Evolutionary conservation across 1,140 invertebrate species (phyloP).

Genomic region (Brachionus rotundiformis): DNA sequence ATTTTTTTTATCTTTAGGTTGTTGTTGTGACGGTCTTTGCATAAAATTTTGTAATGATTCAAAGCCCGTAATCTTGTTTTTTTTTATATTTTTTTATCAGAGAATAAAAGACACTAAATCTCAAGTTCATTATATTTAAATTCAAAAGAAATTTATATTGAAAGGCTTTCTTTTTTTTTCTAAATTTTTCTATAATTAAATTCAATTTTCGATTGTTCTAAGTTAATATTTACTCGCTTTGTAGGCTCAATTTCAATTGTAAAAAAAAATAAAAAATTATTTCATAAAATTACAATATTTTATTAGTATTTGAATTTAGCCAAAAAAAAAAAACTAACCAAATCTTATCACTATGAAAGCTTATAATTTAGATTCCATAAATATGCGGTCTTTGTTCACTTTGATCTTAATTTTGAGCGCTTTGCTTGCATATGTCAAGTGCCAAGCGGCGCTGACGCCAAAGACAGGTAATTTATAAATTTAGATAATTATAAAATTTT

Average conservation of each 20-base stretch:
- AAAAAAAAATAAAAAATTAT: background rate
- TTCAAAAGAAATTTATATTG: slow-evolving; percentile 30
- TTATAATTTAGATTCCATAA: background rate
- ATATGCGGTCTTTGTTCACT: background rate
- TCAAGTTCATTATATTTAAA: slow-evolving; percentile 16
- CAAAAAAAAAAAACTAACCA: background rate
- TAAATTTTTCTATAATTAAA: slow-evolving; percentile 18
- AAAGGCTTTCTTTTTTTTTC: slow-evolving; percentile 13
- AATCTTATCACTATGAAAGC: background rate
- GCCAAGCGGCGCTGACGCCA: background rate
- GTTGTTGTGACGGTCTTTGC: background rate
- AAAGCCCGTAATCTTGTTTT: slow-evolving; percentile 12
- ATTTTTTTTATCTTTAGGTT: background rate
- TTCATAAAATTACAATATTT: slow-evolving; percentile 5
- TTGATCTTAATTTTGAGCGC: background rate
- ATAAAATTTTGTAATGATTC: slow-evolving; percentile 14
- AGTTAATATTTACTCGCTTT: slow-evolving; percentile 44
- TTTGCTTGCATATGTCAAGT: background rate
- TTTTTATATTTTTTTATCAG: slow-evolving; percentile 9
- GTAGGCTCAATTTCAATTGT: slow-evolving; percentile 13
- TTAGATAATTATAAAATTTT: too few species aligned
- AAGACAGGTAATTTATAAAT: background rate
- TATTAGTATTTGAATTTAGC: background rate
- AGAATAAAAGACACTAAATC: slow-evolving; percentile 3
- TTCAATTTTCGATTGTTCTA: slow-evolving; percentile 47